Percentiles rank a stretch among this genome's conserved stretches.
Evolutionary conservation across 2,113 vertebrate genomes (phyloP).

Genomic region (Colossoma macropomum): DNA sequence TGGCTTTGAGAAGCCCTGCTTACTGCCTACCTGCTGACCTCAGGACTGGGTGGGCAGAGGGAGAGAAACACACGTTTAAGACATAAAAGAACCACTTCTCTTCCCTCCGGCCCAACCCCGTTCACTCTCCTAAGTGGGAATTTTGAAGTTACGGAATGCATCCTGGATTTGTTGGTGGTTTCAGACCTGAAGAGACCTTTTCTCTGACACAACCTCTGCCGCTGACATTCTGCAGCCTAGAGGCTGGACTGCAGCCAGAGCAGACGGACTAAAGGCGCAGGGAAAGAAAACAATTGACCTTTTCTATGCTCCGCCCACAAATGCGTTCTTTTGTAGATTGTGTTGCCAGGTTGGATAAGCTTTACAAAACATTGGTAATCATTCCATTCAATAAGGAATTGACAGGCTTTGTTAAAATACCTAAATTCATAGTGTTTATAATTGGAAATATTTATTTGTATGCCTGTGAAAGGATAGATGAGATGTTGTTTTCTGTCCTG

Average conservation of each 20-base stretch:
- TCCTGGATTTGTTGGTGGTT: constrained; percentile 65
- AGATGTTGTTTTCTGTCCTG: no score
- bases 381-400: background rate
- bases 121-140: constrained; percentile 60
- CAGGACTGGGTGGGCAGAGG: constrained; percentile 51
- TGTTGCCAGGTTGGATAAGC: background rate
- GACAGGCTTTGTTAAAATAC: background rate
- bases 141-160: constrained; percentile 77
- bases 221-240: constrained; percentile 49
- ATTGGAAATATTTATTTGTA: background rate
- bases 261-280: constrained; percentile 56
- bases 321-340: background rate
- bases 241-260: constrained; percentile 45
- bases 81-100: constrained; percentile 26
- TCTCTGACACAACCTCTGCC: constrained; percentile 37
- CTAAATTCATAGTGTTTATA: background rate
- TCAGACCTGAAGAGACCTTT: constrained; percentile 53
- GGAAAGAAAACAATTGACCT: constrained; percentile 45
- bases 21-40: constrained; percentile 46
- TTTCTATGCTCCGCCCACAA: background rate
- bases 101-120: constrained; percentile 12
- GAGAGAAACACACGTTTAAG: constrained; percentile 46
- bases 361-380: background rate
- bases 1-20: constrained; percentile 59
- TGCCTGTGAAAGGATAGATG: background rate